Percentiles rank a stretch among this genome's conserved stretches.
Conservation (phyloP, 1,140 invertebrate genomes). For the Philotrypesis tridentata region DNA sequence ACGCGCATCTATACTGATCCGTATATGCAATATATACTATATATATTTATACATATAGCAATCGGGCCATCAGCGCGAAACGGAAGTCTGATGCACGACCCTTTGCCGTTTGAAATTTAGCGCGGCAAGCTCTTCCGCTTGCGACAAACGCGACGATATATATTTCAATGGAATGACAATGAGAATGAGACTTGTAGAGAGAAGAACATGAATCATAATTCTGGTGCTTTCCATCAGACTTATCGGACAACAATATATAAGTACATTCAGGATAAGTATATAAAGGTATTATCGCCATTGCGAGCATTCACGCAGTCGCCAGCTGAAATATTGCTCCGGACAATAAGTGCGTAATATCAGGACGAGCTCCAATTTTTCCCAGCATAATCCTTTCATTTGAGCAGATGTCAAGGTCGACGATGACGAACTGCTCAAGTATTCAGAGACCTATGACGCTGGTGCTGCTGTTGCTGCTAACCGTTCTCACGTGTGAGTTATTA, state of each 20-base stretch:
- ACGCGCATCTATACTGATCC: too few relatives aligned
- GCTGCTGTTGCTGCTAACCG: neutral
- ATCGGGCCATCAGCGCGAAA: neutral
- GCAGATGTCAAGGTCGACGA: neutral
- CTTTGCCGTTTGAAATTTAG: neutral
- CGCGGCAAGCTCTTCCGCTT: neutral
- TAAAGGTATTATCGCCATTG: too few relatives aligned
- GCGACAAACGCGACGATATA: too few relatives aligned
- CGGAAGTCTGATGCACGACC: neutral
- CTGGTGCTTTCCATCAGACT: neutral
- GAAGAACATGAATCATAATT: neutral
- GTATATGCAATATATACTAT: too few relatives aligned
- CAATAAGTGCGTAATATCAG: too few relatives aligned
- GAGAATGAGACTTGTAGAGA: neutral
- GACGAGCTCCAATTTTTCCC: neutral
- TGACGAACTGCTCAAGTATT: conserved; percentile 11
- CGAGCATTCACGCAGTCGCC: too few relatives aligned
- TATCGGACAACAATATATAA: neutral
- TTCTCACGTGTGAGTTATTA: conserved; percentile 29
- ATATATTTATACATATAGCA: too few relatives aligned
- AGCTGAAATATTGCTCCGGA: too few relatives aligned
- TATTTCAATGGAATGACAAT: neutral
- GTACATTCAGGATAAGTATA: neutral
- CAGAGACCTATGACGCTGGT: neutral
- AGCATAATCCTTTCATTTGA: neutral